Conservation (phyloP, 2,888 invertebrate genomes). For the Darwinula stevensoni region DNA sequence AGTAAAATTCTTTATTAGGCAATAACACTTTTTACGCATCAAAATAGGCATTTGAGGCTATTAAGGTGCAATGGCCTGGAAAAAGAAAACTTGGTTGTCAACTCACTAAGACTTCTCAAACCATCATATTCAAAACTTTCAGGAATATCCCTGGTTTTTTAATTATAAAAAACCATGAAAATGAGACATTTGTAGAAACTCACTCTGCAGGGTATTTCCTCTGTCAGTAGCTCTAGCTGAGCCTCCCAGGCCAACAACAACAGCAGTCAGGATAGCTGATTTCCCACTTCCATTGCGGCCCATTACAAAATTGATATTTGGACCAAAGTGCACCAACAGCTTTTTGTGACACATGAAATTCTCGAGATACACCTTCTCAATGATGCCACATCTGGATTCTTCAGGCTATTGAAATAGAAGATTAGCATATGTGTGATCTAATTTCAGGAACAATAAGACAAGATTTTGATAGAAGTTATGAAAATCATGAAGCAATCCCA, state of each 20-base stretch:
- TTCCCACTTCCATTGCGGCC: conserved; percentile 17
- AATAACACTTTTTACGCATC: no score
- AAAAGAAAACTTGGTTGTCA: no score
- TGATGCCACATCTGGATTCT: conserved; percentile 19
- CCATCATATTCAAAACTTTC: no score
- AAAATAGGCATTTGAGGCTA: no score
- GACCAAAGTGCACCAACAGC: conserved; percentile 35
- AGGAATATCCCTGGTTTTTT: no score
- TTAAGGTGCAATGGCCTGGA: no score
- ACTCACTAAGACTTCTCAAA: no score
- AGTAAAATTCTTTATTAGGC: no score
- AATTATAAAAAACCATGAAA: not conserved
- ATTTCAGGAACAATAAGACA: no score
- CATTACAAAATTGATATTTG: conserved; percentile 47
- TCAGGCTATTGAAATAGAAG: not conserved
- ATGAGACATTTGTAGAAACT: not conserved
- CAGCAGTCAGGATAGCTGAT: conserved; percentile 21
- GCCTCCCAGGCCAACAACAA: conserved; percentile 22
- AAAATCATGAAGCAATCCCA: no score
- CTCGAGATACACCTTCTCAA: conserved; percentile 26
- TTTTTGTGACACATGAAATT: conserved; percentile 86
- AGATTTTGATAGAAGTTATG: no score
- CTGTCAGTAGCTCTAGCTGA: conserved; percentile 16
- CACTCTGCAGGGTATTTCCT: conserved; percentile 11
- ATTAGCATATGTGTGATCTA: no score